Conservation (phyloP, 1,140 invertebrate species). For the Phthorimaea operculella region DNA sequence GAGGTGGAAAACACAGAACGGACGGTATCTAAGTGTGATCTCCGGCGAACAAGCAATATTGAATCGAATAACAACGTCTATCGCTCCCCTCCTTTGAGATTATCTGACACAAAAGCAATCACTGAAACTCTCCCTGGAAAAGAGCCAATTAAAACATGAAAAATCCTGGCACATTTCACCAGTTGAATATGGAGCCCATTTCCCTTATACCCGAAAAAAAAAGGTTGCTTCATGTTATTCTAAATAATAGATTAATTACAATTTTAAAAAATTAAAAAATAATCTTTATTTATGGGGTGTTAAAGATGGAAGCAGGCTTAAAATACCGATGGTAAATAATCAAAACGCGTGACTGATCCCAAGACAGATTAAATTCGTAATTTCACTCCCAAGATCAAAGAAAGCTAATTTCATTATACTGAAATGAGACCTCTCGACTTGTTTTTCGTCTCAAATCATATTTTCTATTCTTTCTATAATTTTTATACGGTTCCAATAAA, state of each 20-base stretch:
- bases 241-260: too few species aligned
- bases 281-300: too few species aligned
- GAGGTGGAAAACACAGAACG: too few species aligned
- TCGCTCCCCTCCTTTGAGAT: conserved; percentile 5
- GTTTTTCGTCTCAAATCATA: conserved; percentile 17
- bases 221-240: too few species aligned
- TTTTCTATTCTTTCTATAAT: background rate
- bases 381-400: conserved; percentile 28
- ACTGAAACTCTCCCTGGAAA: conserved; percentile 5
- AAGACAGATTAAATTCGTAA: conserved; percentile 12
- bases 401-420: conserved; percentile 27
- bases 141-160: conserved; percentile 7
- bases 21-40: too few species aligned
- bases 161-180: background rate
- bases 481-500: background rate
- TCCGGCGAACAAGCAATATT: background rate
- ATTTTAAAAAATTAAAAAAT: too few species aligned
- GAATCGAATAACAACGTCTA: conserved; percentile 10
- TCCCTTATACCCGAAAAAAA: too few species aligned
- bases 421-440: conserved; percentile 15
- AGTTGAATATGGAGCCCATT: background rate
- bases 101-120: conserved; percentile 7
- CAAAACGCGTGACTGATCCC: background rate
- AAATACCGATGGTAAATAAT: background rate
- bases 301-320: background rate